Evolutionary conservation across 2,888 invertebrate genomes (phyloP), one percentile per base, ranked within the genome.

Genomic region (Acanthosepion esculentum): DNA sequence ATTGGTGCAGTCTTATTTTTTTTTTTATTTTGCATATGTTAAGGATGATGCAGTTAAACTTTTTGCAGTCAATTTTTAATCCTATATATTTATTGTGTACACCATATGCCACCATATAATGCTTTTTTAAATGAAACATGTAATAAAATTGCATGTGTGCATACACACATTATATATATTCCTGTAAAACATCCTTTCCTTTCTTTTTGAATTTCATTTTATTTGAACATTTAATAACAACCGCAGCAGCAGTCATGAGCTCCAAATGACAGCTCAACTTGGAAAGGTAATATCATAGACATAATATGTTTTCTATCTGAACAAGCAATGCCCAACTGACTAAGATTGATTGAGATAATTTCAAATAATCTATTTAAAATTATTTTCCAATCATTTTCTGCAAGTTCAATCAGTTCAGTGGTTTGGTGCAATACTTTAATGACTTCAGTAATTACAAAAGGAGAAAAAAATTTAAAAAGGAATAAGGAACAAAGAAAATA

Each of bases 251-350:
- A 78, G n/a, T 5, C 78, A n/a, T 12, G 15, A n/a, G n/a, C 12
- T 78, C n/a, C 15, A 1, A 15, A n/a, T 78, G n/a, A 78, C 29
- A 78, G 78, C 78, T n/a, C n/a, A n/a, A 78, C n/a, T n/a, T 8
- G 10, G 78, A 78, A 78, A 78, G 78, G 78, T 78, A 78, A 78
- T 78, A 78, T 78, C 78, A n/a, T 78, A 78, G 78, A n/a, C 78
- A 78, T 78, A 78, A n/a, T 78, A 78, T 78, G n/a, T 78, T 78
- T 78, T 78, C 78, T 78, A 78, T 78, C 78, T 78, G 78, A 78
- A 78, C 78, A 78, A n/a, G 12, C n/a, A 33, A 78, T 15, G n/a
- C 78, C 78, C 78, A 78, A 78, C 15, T 78, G 78, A 78, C 78
- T 78, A 78, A 78, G 78, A 78, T 78, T 78, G 78, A 78, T 78